Conservation (phyloP, 2,113 vertebrate genomes). For the Cepphus grylle region DNA sequence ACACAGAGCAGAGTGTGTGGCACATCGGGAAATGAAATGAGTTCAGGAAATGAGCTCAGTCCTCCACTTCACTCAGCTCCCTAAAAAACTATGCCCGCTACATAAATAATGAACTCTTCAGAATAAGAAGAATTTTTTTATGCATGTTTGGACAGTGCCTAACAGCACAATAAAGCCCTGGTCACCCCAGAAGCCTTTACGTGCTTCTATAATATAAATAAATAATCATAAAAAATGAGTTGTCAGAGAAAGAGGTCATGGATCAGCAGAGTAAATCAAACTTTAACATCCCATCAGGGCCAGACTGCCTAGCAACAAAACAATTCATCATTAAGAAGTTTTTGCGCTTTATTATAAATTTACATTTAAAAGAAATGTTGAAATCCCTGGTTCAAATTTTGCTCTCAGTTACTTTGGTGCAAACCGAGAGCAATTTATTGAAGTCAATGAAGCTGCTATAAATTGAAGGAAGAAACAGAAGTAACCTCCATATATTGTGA, state of each 20-base stretch:
- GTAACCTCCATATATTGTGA: neutral
- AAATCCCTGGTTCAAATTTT: conserved; percentile 26
- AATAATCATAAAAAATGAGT: conserved; percentile 42
- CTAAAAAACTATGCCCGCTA: neutral
- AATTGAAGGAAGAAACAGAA: neutral
- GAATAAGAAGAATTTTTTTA: neutral
- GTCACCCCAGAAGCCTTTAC: neutral
- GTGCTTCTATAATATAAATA: neutral
- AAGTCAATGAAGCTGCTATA: neutral
- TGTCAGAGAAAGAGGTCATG: conserved; percentile 25
- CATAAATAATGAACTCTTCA: neutral
- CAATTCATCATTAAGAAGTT: conserved; percentile 46
- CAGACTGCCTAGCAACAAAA: conserved; percentile 36
- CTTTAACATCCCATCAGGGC: conserved; percentile 22
- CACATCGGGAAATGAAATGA: neutral
- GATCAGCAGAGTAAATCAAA: conserved; percentile 55
- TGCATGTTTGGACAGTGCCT: neutral
- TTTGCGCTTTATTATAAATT: conserved; percentile 24
- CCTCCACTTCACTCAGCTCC: neutral
- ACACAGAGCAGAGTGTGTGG: neutral
- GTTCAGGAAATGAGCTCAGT: neutral
- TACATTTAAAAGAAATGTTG: conserved; percentile 26
- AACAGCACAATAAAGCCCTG: neutral
- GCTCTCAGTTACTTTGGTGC: neutral
- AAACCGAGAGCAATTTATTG: neutral